Conservation (phyloP, 2,113 vertebrate species). For the Neodon shergylaensis region DNA sequence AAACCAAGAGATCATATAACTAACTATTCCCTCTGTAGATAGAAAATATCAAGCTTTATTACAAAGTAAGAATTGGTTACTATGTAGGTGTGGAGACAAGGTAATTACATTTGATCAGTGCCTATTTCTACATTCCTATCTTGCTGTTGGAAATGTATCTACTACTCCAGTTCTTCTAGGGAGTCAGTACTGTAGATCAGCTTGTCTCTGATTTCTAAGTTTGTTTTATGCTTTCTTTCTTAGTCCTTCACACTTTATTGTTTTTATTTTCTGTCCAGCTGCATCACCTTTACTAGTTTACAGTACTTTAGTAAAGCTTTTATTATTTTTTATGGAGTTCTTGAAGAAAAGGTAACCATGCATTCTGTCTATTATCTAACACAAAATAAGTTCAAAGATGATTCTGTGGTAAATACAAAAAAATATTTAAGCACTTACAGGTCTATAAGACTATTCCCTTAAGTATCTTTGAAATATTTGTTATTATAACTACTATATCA, state of each 20-base stretch:
- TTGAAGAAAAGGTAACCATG: conserved; percentile 15
- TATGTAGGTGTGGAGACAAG: not conserved
- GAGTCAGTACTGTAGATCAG: not conserved
- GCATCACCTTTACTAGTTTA: not conserved
- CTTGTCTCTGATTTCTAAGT: not conserved
- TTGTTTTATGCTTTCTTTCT: not conserved
- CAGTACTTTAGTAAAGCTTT: not conserved
- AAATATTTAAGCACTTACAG: not conserved
- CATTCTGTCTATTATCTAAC: not conserved
- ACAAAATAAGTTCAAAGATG: not conserved
- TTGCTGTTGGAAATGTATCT: not conserved
- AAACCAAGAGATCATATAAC: not conserved
- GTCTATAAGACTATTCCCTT: not conserved
- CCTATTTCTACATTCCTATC: not conserved
- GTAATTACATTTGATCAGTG: not conserved
- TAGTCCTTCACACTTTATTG: not conserved
- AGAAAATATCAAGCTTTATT: not conserved
- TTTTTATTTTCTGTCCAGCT: not conserved
- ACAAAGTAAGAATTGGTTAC: not conserved
- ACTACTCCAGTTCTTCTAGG: not conserved
- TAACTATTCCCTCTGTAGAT: not conserved
- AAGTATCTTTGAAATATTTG: conserved; percentile 12
- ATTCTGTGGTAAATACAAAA: not conserved
- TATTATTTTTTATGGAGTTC: not conserved
- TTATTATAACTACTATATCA: not conserved